phyloP scores from a whole-genome alignment of 2,113 vertebrate species.

The Eonycteris spelaea region DNA sequence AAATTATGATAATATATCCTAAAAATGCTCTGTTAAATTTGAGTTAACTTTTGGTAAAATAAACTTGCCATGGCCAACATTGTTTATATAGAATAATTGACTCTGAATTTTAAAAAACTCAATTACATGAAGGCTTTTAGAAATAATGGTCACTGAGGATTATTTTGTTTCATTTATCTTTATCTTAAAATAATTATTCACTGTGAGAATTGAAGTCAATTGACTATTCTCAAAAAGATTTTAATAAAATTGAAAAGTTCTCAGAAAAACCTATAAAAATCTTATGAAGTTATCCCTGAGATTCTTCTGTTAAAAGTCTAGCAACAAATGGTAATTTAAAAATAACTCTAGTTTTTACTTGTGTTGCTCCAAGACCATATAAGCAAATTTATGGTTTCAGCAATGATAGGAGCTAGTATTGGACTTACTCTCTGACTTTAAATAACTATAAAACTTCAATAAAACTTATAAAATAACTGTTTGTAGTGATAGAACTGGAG shows the following conservation, averaged over 20 bases:
- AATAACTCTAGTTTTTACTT: background rate
- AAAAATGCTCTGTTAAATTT: slow-evolving; percentile 20
- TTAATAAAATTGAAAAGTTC: slow-evolving; percentile 64
- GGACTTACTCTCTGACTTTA: background rate
- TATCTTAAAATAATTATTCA: slow-evolving; percentile 49
- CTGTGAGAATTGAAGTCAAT: slow-evolving; percentile 39
- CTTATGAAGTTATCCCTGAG: background rate
- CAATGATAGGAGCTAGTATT: background rate
- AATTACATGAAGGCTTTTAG: slow-evolving; percentile 28
- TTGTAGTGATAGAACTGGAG: background rate
- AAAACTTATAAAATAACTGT: background rate
- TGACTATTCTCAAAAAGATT: slow-evolving; percentile 55
- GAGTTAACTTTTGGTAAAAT: slow-evolving; percentile 43
- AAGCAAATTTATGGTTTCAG: background rate
- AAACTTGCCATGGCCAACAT: slow-evolving; percentile 34
- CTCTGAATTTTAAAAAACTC: slow-evolving; percentile 47
- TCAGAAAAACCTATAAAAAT: slow-evolving; percentile 43
- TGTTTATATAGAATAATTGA: slow-evolving; percentile 9
- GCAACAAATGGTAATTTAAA: slow-evolving; percentile 21
- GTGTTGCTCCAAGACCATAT: background rate
- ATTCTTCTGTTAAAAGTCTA: background rate
- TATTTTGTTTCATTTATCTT: slow-evolving; percentile 56
- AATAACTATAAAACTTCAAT: background rate
- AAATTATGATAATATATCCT: background rate
- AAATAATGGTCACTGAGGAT: slow-evolving; percentile 15